Conservation (phyloP, 2,797 vertebrate species). For the Tolypeutes matacus region DNA sequence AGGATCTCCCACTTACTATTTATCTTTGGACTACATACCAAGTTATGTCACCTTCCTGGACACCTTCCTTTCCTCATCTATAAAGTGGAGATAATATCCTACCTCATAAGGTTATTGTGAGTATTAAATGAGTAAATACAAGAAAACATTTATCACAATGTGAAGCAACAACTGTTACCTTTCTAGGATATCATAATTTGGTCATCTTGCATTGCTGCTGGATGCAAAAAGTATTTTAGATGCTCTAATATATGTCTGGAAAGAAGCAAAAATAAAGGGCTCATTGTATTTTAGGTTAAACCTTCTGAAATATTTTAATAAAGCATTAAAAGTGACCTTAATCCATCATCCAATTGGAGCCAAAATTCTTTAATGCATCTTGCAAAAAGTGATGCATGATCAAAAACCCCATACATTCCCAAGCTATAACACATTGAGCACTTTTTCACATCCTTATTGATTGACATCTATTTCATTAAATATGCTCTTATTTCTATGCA, state of each 20-base stretch:
- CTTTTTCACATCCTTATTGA: background rate
- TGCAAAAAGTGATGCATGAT: background rate
- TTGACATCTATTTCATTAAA: background rate
- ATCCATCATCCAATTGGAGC: background rate
- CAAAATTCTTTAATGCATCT: background rate
- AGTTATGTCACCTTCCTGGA: background rate
- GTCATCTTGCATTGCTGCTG: background rate
- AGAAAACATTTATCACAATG: background rate
- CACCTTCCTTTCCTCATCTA: background rate
- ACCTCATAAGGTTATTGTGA: background rate
- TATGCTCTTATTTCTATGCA: background rate
- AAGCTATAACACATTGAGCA: background rate
- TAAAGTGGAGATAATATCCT: background rate
- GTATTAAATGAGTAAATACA: background rate
- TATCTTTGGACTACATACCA: background rate
- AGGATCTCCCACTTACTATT: background rate
- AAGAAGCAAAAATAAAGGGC: background rate
- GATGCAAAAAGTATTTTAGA: background rate
- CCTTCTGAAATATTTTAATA: constrained; percentile 35
- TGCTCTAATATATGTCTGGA: background rate
- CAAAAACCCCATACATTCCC: background rate
- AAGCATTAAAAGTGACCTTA: background rate
- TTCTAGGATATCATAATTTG: background rate
- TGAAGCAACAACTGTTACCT: background rate
- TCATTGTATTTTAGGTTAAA: background rate